Percentiles rank a stretch among this genome's conserved stretches.
These are phyloP conservation scores for Rhipidura dahli DNA, from an alignment of 2,113 vertebrate genomes.

Conservation along the genomic window DNA sequence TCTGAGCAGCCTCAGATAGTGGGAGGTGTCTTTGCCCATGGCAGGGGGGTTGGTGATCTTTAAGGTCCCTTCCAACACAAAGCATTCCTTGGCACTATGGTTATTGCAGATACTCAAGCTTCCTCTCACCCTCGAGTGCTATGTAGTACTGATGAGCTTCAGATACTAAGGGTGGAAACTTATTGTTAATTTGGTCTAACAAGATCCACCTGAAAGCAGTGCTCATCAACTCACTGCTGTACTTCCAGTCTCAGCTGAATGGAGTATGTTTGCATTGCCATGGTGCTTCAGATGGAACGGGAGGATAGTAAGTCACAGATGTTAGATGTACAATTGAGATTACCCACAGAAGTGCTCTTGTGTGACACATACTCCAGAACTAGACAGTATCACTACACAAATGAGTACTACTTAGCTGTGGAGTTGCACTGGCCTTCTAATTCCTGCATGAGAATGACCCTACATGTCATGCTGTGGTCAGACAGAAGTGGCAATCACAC, in stretches of 20 bases:
- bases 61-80: background rate
- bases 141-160: background rate
- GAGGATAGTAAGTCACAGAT: background rate
- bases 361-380: background rate
- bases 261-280: background rate
- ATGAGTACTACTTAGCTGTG: background rate
- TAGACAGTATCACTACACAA: background rate
- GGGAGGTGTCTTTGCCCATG: background rate
- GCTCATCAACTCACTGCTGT: background rate
- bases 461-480: fast-evolving
- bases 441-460: background rate
- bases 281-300: background rate
- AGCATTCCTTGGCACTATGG: background rate
- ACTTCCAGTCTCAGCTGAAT: background rate
- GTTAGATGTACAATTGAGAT: background rate
- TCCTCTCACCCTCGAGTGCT: background rate
- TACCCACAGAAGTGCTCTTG: background rate
- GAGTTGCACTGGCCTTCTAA: background rate
- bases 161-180: background rate
- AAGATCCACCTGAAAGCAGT: background rate
- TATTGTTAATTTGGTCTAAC: background rate
- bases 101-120: background rate
- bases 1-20: background rate
- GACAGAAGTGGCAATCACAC: background rate
- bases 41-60: background rate